Percentiles rank a stretch among this genome's conserved stretches.
Conservation (phyloP, 2,888 invertebrate genomes). For the Theretra japonica region DNA sequence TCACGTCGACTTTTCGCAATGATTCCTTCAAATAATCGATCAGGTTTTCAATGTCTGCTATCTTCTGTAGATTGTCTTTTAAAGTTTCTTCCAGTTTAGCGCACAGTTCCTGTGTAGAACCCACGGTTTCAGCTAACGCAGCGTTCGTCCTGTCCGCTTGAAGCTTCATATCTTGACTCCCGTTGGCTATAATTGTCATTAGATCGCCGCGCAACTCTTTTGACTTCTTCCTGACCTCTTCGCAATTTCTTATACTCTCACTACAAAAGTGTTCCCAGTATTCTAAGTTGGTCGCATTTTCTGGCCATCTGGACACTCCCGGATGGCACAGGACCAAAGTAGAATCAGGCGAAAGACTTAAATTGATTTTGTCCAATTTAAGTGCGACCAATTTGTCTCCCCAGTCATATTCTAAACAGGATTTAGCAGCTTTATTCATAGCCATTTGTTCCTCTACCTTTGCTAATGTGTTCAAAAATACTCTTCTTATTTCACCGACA, state of each 20-base stretch:
- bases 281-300: constrained; percentile 87
- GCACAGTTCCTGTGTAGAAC: constrained; percentile 89
- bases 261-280: constrained; percentile 93
- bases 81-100: constrained; percentile 88
- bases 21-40: constrained; percentile 88
- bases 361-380: constrained; percentile 88
- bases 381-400: constrained; percentile 92
- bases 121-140: constrained; percentile 88
- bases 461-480: constrained; percentile 85
- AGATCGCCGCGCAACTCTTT: constrained; percentile 87
- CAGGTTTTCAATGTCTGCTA: constrained; percentile 90
- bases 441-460: constrained; percentile 89
- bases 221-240: constrained; percentile 90
- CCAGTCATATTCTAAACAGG: constrained; percentile 94
- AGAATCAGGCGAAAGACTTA: constrained; percentile 87
- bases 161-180: constrained; percentile 91
- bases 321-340: constrained; percentile 89
- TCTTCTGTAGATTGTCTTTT: constrained; percentile 88
- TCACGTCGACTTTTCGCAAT: constrained; percentile 88
- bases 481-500: constrained; percentile 88
- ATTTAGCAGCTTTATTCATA: constrained; percentile 91
- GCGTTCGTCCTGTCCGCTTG: constrained; percentile 93
- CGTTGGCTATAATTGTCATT: constrained; percentile 89
- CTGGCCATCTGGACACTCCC: constrained; percentile 91
- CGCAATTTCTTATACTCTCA: constrained; percentile 90